A percentile compares a stretch with the other conserved stretches of the same genome.
Evolutionary conservation across 2,888 invertebrate genomes (phyloP).

Genomic region (Drosophila multiciliata): DNA sequence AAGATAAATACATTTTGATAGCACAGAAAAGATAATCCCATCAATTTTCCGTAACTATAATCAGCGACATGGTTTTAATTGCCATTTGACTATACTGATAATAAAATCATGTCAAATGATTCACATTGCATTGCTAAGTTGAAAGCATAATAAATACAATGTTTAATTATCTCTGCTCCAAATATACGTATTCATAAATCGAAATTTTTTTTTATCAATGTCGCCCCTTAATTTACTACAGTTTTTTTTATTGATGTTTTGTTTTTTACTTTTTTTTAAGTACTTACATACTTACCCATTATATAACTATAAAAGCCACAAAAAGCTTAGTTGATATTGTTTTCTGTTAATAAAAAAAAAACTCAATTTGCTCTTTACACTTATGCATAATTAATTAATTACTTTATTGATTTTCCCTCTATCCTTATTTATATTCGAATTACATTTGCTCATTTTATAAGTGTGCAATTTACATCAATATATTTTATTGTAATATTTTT

Average conservation of each 20-base stretch:
- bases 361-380: constrained; percentile 40
- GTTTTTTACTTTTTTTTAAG: neutral
- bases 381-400: constrained; percentile 66
- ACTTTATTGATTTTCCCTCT: constrained; percentile 50
- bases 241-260: neutral
- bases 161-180: neutral
- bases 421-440: constrained; percentile 30
- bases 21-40: neutral
- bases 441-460: constrained; percentile 26
- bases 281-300: neutral
- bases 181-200: neutral
- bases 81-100: neutral
- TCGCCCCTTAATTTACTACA: neutral
- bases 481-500: constrained; percentile 1
- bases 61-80: neutral
- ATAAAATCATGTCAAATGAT: neutral
- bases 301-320: neutral
- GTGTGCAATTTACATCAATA: constrained; percentile 49
- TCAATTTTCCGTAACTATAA: neutral
- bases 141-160: neutral
- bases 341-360: neutral
- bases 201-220: neutral
- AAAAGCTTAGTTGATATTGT: neutral
- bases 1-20: neutral
- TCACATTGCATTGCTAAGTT: neutral